Conservation (phyloP, 2,888 invertebrate species). For the Chorisops tibialis region DNA sequence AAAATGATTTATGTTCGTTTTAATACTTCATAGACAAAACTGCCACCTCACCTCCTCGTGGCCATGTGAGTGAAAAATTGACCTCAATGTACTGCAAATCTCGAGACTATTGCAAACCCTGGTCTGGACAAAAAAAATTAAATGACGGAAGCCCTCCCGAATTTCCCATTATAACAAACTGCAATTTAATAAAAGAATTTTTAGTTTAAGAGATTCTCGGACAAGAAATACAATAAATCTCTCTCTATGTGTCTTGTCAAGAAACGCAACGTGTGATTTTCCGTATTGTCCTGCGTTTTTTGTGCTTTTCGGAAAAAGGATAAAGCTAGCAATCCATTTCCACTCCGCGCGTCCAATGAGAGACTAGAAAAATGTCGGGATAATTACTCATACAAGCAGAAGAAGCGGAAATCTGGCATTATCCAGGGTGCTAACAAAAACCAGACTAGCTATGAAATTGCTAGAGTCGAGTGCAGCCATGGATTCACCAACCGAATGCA, state of each 20-base stretch:
- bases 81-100: slow-evolving; percentile 14
- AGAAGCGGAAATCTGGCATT: slow-evolving; percentile 17
- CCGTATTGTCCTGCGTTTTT: background rate
- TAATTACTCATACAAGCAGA: slow-evolving; percentile 21
- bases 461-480: background rate
- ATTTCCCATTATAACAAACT: slow-evolving; percentile 12
- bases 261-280: slow-evolving; percentile 22
- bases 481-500: too few species aligned
- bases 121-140: too few species aligned
- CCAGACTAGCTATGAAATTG: background rate
- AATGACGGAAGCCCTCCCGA: background rate
- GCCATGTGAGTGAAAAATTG: slow-evolving; percentile 14
- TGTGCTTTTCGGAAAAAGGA: background rate
- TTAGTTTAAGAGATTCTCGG: background rate
- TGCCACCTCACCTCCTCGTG: background rate
- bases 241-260: slow-evolving; percentile 15
- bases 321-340: background rate
- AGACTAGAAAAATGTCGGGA: background rate
- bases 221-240: slow-evolving; percentile 12
- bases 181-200: slow-evolving; percentile 19
- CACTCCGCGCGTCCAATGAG: background rate
- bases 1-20: too few species aligned
- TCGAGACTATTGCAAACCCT: slow-evolving; percentile 3
- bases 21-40: too few species aligned
- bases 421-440: slow-evolving; percentile 4